Evolutionary conservation across 2,797 vertebrate species (phyloP), one percentile per base, ranked within the genome.

Genomic region (Hyperoplus lanceolatus): DNA sequence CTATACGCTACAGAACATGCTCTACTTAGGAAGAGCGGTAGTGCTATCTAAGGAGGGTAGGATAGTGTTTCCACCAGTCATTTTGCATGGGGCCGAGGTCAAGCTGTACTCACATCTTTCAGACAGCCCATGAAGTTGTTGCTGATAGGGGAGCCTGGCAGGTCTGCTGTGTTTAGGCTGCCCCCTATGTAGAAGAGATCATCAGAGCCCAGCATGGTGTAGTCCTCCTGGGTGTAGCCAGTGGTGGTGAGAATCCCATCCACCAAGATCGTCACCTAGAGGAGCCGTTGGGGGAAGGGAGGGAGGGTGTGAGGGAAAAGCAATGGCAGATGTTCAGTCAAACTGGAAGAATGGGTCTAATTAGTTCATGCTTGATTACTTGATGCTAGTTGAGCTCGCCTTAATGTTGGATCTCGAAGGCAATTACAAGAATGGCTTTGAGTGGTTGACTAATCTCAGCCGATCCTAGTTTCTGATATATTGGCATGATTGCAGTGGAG

Each of bases 81-180:
- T 75, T 29, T 73, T 77, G 70, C 54, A 29, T 29, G 68, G 69
- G 75, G 45, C 62, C 1, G 82, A 80, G 88, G 87, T 90, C 85
- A 81, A 73, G 82, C 70, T 73, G 70, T 75, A 95, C 97, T 98
- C 92, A 99, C 97, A n/a, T 99, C 96, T 94, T 97, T 98, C 69
- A 99, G 96, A 87, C 97, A 99, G 88, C 97, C 97, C 96, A 98
- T 97, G 93, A 99, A 99, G 95, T 98, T 99, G 95, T 98, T 99
- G 96, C 97, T 98, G 94, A 98, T 96, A 0, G 97, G 97, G 1
- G 97, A 99, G 42, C 97, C 97, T 0, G 97, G 97, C 63, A 98
- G 96, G 91, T 98, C 97, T 0, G 97, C 97, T 0, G 97, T 97
- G 95, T 97, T 98, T 78, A 96, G 96, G 87, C 97, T 98, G 85